Percentiles rank a stretch among this genome's conserved stretches.
Evolutionary conservation across 2,888 invertebrate genomes (phyloP).

Genomic region (Acrocera orbiculus): DNA sequence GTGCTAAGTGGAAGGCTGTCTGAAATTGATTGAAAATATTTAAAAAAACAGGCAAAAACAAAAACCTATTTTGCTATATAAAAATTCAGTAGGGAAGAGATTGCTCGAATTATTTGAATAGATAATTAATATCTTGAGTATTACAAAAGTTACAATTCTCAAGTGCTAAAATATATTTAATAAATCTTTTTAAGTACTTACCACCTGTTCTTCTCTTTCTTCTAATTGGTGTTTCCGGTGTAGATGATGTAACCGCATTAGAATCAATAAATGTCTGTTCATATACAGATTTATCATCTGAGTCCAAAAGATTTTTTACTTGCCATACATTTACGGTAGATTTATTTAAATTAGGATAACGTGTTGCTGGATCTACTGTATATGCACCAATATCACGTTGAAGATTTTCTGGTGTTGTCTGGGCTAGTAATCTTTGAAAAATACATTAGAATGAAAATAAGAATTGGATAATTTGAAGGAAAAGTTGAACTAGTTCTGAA

Average conservation of each 20-base stretch:
- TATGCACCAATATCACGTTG: constrained; percentile 77
- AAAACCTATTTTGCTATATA: too few species aligned
- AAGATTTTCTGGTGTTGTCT: constrained; percentile 93
- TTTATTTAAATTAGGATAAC: constrained; percentile 70
- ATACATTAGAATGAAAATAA: not conserved
- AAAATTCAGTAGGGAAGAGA: too few species aligned
- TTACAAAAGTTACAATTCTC: not conserved
- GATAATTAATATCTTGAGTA: too few species aligned
- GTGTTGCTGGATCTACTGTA: constrained; percentile 69
- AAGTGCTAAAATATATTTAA: not conserved
- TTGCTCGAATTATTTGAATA: too few species aligned
- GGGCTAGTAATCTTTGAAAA: constrained; percentile 40
- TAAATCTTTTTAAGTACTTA: constrained; percentile 10
- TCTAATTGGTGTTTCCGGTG: constrained; percentile 39
- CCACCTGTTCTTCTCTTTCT: constrained; percentile 29
- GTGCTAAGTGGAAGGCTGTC: constrained; percentile 26
- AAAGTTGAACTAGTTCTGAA: too few species aligned
- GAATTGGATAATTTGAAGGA: not conserved
- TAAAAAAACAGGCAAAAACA: too few species aligned
- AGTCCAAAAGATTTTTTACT: constrained; percentile 51
- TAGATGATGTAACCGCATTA: constrained; percentile 35
- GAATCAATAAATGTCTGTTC: constrained; percentile 34
- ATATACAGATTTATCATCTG: constrained; percentile 46
- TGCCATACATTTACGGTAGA: constrained; percentile 59
- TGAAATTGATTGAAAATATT: too few species aligned